These are phyloP conservation scores for Drosophila cyrtoloma DNA, from an alignment of 2,888 invertebrate genomes.

Conservation along the genomic window DNA sequence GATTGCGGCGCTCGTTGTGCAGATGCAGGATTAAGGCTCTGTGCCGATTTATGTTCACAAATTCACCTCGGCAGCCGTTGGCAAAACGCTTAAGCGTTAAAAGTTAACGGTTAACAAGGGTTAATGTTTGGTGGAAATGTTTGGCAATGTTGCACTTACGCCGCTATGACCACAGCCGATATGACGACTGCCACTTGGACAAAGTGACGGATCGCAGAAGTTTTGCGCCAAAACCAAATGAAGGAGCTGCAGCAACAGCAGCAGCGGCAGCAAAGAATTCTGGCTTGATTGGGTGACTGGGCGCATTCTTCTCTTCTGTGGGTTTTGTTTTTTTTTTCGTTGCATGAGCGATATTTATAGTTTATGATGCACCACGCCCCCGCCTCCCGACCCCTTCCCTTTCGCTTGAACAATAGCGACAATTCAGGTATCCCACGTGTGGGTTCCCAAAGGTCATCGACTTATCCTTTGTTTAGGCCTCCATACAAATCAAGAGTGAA, in stretches of 20 bases:
- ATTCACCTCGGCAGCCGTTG: conserved; percentile 58
- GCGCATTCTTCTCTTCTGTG: neutral
- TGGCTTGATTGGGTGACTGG: neutral
- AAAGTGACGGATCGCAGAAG: conserved; percentile 61
- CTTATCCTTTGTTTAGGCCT: conserved; percentile 35
- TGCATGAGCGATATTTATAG: conserved; percentile 18
- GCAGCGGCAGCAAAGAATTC: neutral
- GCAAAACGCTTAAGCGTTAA: conserved; percentile 49
- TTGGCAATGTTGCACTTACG: conserved; percentile 41
- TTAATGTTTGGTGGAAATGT: neutral
- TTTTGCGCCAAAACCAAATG: conserved; percentile 37
- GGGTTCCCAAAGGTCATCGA: conserved; percentile 4
- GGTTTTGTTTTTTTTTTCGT: neutral
- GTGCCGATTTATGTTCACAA: conserved; percentile 48
- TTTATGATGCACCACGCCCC: neutral
- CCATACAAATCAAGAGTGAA: conserved; percentile 36
- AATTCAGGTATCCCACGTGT: neutral
- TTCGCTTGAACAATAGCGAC: conserved; percentile 4
- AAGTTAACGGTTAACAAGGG: neutral
- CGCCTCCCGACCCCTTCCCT: neutral
- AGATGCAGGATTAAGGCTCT: conserved; percentile 55
- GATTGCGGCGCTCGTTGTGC: conserved; percentile 71
- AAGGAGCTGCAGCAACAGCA: neutral
- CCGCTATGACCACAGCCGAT: conserved; percentile 64
- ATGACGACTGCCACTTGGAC: conserved; percentile 52